A percentile compares a stretch with the other conserved stretches of the same genome.
These are phyloP conservation scores for Oscheius onirici DNA, from an alignment of 2,888 invertebrate species.

Conservation along the genomic window DNA sequence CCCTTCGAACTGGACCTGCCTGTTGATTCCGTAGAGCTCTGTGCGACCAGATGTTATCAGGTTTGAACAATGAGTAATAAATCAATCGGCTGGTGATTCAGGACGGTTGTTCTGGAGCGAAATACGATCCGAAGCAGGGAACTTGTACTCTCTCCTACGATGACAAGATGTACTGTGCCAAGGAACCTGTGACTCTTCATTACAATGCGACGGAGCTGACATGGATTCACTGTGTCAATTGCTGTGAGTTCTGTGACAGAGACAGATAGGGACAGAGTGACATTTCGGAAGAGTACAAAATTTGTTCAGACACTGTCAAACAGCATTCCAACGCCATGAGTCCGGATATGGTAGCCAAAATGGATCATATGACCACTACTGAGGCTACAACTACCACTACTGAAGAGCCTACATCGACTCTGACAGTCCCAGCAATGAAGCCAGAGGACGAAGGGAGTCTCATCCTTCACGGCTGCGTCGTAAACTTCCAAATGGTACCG, in stretches of 20 bases:
- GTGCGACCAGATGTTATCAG: conserved; percentile 66
- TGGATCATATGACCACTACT: conserved; percentile 3
- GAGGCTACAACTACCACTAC: background rate
- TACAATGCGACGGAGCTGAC: conserved; percentile 50
- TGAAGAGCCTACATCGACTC: conserved; percentile 9
- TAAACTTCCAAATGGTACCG: conserved; percentile 60
- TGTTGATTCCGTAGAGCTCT: conserved; percentile 60
- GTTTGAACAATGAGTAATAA: conserved; percentile 27
- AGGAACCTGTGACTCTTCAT: conserved; percentile 49
- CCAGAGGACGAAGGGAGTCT: conserved; percentile 27
- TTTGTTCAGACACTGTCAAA: conserved; percentile 31
- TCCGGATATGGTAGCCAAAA: background rate
- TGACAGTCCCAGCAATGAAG: conserved; percentile 2
- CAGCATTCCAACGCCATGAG: background rate
- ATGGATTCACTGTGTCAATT: conserved; percentile 67
- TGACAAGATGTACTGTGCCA: conserved; percentile 55
- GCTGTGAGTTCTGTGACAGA: conserved; percentile 44
- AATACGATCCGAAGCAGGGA: conserved; percentile 53
- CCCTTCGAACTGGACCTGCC: conserved; percentile 57
- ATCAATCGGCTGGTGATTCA: conserved; percentile 13
- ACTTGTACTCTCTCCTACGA: conserved; percentile 63
- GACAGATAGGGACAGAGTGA: background rate
- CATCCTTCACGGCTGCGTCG: conserved; percentile 42
- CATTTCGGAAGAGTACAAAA: background rate
- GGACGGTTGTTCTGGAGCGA: conserved; percentile 65